Percentiles rank a stretch among this genome's conserved stretches.
Evolutionary conservation across 2,888 invertebrate species (phyloP).

Genomic region (Megamerina dolium): DNA sequence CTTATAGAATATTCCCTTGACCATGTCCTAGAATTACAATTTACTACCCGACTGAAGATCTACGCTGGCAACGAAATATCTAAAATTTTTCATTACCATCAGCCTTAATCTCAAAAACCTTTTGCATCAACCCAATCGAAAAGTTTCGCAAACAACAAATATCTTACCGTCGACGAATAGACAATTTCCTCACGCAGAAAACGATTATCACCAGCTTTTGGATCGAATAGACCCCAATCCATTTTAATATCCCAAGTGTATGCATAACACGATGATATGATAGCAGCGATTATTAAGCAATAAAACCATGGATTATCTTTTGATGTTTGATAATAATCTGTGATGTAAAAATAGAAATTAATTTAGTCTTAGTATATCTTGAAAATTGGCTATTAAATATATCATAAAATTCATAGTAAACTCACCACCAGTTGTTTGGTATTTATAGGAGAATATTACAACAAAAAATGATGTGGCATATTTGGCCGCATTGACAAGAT

Average conservation of each 20-base stretch:
- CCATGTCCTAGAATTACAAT: neutral
- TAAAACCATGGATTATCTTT: conserved; percentile 62
- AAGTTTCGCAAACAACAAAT: no score
- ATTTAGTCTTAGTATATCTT: no score
- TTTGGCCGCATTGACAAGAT: conserved; percentile 81
- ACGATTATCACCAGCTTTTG: conserved; percentile 67
- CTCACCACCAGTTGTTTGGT: conserved; percentile 44
- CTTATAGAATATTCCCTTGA: conserved; percentile 24
- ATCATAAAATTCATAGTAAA: conserved; percentile 3
- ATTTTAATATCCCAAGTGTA: conserved; percentile 83
- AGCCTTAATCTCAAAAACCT: no score
- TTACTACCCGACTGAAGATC: no score
- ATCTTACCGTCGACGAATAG: conserved; percentile 68
- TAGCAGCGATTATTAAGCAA: conserved; percentile 62
- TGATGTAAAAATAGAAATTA: conserved; percentile 17
- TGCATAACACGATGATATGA: conserved; percentile 71
- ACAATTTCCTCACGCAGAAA: conserved; percentile 74
- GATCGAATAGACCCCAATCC: conserved; percentile 82
- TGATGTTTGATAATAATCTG: conserved; percentile 38
- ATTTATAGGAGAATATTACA: conserved; percentile 61
- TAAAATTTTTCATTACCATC: no score
- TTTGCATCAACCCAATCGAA: no score
- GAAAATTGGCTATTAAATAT: no score
- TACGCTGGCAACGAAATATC: no score
- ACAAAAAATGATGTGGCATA: conserved; percentile 87